phyloP scores from a whole-genome alignment of 2,888 invertebrate species.

The Synergus itoensis region DNA sequence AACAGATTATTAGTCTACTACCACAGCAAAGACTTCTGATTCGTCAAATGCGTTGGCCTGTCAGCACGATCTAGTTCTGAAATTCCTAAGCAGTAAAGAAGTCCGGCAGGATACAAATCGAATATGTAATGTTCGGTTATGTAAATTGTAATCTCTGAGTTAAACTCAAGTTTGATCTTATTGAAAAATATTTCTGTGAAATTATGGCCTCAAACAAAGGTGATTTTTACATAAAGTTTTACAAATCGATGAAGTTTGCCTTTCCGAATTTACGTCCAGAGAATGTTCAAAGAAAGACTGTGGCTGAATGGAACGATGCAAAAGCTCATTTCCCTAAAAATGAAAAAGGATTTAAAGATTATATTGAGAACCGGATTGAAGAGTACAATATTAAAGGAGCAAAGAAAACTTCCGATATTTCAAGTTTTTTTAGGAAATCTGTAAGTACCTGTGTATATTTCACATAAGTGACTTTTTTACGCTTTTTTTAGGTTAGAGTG shows the following conservation, averaged over 20 bases:
- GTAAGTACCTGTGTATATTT: background rate
- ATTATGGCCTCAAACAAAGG: background rate
- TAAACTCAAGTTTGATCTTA: background rate
- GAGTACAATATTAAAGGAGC: slow-evolving; percentile 7
- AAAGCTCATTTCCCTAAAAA: slow-evolving; percentile 3
- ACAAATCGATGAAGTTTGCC: slow-evolving; percentile 1
- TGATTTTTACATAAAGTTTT: slow-evolving; percentile 20
- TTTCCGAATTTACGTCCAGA: background rate
- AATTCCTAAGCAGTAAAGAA: no score
- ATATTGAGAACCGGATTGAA: slow-evolving; percentile 30
- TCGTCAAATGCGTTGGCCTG: no score
- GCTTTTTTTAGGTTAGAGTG: no score
- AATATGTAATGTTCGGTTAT: background rate
- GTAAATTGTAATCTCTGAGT: background rate
- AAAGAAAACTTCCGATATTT: slow-evolving; percentile 9
- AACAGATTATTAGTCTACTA: background rate
- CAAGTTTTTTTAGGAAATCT: slow-evolving; percentile 7
- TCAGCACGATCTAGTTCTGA: no score
- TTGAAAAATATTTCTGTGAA: background rate
- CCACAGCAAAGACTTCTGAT: no score
- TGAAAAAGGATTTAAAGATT: slow-evolving; percentile 6
- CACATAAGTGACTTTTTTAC: no score
- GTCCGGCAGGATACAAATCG: background rate
- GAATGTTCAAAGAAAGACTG: slow-evolving; percentile 20
- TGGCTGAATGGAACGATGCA: slow-evolving; percentile 8